Evolutionary conservation across 2,113 vertebrate species (phyloP), one percentile per base, ranked within the genome.

Genomic region (Perca fluviatilis): DNA sequence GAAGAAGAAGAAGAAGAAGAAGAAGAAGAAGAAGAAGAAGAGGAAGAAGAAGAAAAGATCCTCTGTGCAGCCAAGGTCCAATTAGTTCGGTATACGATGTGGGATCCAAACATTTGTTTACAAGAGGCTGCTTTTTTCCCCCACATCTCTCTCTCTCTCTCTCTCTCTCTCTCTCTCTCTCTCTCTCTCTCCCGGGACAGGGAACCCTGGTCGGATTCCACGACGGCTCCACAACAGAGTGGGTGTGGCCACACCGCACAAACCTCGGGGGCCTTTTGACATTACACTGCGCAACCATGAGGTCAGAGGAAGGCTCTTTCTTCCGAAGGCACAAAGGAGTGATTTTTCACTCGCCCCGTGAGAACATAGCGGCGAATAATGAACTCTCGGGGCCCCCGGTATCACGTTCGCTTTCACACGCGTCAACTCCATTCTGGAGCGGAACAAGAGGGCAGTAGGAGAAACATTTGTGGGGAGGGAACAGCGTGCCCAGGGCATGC

Each of bases 271-370:
- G 88, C 91, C 89, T 89, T 94, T 92, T 93, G 92, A 92, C 93
- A 89, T 93, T 91, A 89, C 89, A 88, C 92, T 78, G 83, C 78
- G 40, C 80, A 80, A 76, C 89, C 91, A 91, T 88, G 89, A 94
- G 93, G 94, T 95, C 93, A 94, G 91, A 88, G 86, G 90, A 87
- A 92, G 87, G 74, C 88, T 86, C 88, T 90, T 93, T 93, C 88
- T 92, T 91, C 86, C 46, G 1, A 71, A 71, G 23, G 80, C 89
- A 91, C 91, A 91, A 88, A 92, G 79, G 86, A 78, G 77, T 89
- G 89, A 92, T 92, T 90, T 91, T 92, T 93, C 92, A 90, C 89
- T 90, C 79, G 72, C 89, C 79, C 86, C 83, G 77, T 89, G 91
- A 89, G 91, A 91, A 92, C 92, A 27, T 27, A 91, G 87, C 77